A percentile compares a stretch with the other conserved stretches of the same genome.
Conservation (phyloP, 35 echinoderm and acorn worm genomes). For the Holothuria glaberrima region DNA sequence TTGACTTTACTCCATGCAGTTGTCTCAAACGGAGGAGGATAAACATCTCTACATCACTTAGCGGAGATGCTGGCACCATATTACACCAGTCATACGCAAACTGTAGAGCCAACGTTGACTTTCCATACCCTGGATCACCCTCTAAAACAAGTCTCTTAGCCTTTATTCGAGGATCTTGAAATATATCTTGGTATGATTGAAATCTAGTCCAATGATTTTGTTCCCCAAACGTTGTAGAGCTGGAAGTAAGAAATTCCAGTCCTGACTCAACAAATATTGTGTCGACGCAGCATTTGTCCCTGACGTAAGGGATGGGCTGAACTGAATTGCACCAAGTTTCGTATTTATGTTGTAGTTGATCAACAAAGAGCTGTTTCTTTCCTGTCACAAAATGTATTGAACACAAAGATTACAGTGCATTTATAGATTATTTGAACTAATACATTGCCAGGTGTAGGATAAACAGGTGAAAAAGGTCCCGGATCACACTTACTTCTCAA, state of each 20-base stretch:
- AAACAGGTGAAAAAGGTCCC: too few species aligned
- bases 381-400: background rate
- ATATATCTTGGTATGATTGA: too few species aligned
- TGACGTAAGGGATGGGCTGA: conserved; percentile 15
- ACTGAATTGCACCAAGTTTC: background rate
- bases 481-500: too few species aligned
- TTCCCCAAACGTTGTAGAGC: background rate
- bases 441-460: too few species aligned
- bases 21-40: background rate
- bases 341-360: background rate
- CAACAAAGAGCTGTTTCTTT: background rate
- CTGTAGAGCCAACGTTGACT: background rate
- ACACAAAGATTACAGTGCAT: too few species aligned
- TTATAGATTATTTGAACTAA: too few species aligned
- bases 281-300: conserved; percentile 13
- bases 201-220: too few species aligned
- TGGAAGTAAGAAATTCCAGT: background rate
- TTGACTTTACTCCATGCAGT: background rate
- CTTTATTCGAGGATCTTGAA: too few species aligned
- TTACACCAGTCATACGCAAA: conserved; percentile 21
- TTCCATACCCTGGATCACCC: background rate
- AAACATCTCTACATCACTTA: background rate
- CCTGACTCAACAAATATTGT: conserved; percentile 4
- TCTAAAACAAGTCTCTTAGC: too few species aligned
- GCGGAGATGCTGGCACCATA: background rate